phyloP scores from a whole-genome alignment of 2,797 vertebrate species.

The Poeciliopsis infans region DNA sequence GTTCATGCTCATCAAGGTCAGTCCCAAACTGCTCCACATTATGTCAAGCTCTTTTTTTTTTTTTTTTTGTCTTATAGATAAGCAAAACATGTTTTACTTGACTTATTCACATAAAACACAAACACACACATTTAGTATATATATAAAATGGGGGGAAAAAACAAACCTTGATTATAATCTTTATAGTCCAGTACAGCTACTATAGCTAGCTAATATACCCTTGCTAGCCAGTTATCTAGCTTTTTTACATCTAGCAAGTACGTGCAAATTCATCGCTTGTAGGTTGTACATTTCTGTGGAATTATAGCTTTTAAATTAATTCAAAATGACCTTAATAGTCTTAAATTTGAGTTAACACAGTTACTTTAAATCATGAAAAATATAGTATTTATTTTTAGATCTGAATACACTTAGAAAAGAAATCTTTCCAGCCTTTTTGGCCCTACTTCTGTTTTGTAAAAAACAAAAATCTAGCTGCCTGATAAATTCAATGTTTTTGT shows the following conservation, averaged over 20 bases:
- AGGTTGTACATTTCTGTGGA: no score
- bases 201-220: no score
- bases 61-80: not conserved
- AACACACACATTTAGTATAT: no score
- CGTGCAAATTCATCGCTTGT: no score
- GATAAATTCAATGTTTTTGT: no score
- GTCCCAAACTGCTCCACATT: not conserved
- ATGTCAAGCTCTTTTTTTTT: not conserved
- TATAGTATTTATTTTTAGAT: not conserved
- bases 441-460: not conserved
- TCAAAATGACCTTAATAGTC: no score
- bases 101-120: not conserved
- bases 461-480: not conserved
- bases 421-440: not conserved
- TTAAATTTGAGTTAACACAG: no score
- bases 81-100: not conserved
- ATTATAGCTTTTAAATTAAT: no score
- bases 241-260: no score
- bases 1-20: constrained; percentile 97
- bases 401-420: not conserved
- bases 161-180: not conserved
- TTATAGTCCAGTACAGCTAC: not conserved
- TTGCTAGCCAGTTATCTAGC: no score
- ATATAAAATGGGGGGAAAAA: not conserved
- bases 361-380: not conserved